A percentile compares a stretch with the other conserved stretches of the same genome.
phyloP scores from a whole-genome alignment of 2,797 vertebrate genomes.

The Tauraco hartlaubi region DNA sequence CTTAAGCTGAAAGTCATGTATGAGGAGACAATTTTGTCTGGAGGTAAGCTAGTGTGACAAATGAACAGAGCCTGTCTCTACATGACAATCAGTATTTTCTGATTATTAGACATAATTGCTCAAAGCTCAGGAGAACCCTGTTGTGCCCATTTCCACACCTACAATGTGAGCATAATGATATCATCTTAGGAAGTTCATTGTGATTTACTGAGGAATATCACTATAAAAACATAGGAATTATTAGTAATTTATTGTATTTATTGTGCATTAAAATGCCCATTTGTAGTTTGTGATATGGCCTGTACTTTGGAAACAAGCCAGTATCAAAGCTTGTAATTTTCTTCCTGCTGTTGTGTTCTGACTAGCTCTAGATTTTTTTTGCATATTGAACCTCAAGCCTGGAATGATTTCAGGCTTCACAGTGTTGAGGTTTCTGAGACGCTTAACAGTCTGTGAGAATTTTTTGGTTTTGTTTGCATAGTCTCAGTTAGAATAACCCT shows the following conservation, averaged over 20 bases:
- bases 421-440: constrained; percentile 5
- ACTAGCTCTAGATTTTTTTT: constrained; percentile 14
- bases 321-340: neutral
- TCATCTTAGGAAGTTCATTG: neutral
- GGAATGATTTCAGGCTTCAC: neutral
- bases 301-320: neutral
- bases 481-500: constrained; percentile 50
- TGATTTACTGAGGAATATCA: neutral
- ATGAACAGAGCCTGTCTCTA: neutral
- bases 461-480: constrained; percentile 51
- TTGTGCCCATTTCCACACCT: neutral
- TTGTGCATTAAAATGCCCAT: neutral
- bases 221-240: neutral
- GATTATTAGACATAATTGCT: neutral
- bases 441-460: constrained; percentile 7
- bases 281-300: neutral
- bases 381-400: neutral
- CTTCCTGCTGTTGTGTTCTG: neutral
- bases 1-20: neutral
- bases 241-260: neutral
- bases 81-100: neutral
- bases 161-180: neutral
- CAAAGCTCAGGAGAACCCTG: neutral
- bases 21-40: neutral
- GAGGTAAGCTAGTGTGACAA: neutral